phyloP scores from a whole-genome alignment of 2,113 vertebrate genomes.

The Oncorhynchus clarkii region DNA sequence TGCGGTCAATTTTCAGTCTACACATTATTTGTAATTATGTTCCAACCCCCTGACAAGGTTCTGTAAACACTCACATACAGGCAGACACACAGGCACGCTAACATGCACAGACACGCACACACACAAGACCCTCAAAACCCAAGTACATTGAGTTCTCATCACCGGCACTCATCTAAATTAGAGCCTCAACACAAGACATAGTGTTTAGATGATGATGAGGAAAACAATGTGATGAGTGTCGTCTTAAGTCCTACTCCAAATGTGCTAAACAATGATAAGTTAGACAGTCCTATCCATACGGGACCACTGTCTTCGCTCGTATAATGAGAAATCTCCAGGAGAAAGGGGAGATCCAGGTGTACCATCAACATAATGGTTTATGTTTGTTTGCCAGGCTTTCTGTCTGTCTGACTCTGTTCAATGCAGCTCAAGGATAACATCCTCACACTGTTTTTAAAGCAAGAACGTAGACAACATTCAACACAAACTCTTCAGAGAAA shows the following conservation, averaged over 20 bases:
- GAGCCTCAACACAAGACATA: constrained; percentile 21
- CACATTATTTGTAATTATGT: no score
- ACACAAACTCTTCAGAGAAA: neutral
- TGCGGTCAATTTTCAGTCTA: no score
- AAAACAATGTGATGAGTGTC: constrained; percentile 13
- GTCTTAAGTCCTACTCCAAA: constrained; percentile 33
- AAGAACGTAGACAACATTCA: no score
- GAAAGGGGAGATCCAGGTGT: constrained; percentile 55
- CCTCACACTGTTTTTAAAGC: neutral
- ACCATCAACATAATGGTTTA: constrained; percentile 29
- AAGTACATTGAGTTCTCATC: constrained; percentile 27
- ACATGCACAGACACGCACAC: neutral
- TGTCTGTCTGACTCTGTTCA: neutral
- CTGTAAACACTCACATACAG: neutral
- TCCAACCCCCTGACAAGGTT: neutral
- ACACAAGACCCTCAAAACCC: neutral
- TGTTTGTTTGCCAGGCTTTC: neutral
- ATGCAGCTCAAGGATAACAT: neutral
- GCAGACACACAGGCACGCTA: constrained; percentile 8
- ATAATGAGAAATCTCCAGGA: constrained; percentile 48
- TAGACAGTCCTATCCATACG: constrained; percentile 50
- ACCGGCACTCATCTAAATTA: constrained; percentile 30
- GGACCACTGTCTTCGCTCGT: constrained; percentile 39
- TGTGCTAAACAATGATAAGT: constrained; percentile 75
- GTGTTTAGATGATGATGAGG: constrained; percentile 35